Conservation (phyloP, 64 coral and sea anemone genomes). For the Porites lutea region DNA sequence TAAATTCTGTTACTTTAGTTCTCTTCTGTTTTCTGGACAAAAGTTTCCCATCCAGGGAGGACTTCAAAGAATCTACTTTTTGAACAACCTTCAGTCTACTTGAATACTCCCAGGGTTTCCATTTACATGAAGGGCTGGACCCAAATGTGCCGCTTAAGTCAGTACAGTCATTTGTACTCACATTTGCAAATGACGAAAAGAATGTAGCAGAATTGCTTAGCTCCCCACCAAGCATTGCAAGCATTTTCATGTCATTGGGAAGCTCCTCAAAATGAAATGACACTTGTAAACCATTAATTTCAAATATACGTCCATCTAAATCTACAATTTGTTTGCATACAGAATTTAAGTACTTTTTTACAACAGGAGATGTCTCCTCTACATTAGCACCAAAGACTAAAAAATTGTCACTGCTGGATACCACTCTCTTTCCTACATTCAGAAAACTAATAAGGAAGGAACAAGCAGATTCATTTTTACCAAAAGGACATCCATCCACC, state of each 20-base stretch:
- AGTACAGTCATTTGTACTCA: constrained; percentile 48
- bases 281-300: constrained; percentile 49
- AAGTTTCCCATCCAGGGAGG: background rate
- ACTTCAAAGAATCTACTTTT: constrained; percentile 44
- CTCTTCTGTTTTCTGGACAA: constrained; percentile 45
- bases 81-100: constrained; percentile 35
- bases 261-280: constrained; percentile 67
- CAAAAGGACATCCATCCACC: no score
- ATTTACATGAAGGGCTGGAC: constrained; percentile 2
- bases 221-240: constrained; percentile 23
- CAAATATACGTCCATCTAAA: no score
- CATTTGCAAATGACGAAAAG: constrained; percentile 71
- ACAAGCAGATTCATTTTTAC: constrained; percentile 9
- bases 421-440: constrained; percentile 59
- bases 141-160: constrained; percentile 60
- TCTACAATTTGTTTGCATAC: constrained; percentile 28
- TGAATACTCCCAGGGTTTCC: constrained; percentile 45
- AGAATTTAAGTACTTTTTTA: background rate
- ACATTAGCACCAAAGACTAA: constrained; percentile 77
- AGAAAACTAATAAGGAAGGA: constrained; percentile 38
- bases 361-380: constrained; percentile 50
- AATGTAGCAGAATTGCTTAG: constrained; percentile 49
- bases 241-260: constrained; percentile 78
- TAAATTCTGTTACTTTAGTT: constrained; percentile 48
- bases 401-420: constrained; percentile 60